Conservation (phyloP, 2,888 invertebrate species). For the Zaprionus obscuricornis region DNA sequence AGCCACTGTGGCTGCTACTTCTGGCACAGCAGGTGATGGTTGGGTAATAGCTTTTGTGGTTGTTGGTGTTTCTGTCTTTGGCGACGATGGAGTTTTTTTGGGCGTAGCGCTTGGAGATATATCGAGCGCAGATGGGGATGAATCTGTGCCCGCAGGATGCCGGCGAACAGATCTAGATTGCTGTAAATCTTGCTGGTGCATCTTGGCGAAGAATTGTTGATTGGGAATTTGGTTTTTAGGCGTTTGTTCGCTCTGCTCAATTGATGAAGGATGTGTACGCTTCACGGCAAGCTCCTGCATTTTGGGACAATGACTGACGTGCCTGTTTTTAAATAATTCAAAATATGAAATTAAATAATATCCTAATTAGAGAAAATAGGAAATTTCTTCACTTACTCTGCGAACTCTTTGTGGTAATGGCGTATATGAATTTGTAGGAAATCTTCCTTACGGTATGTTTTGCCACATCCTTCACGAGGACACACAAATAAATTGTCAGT, state of each 20-base stretch:
- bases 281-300: constrained; percentile 94
- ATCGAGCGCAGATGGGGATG: constrained; percentile 19
- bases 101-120: constrained; percentile 43
- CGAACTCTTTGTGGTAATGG: constrained; percentile 94
- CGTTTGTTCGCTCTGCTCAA: constrained; percentile 85
- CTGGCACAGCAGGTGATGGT: not conserved
- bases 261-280: constrained; percentile 85
- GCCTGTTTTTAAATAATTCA: constrained; percentile 50
- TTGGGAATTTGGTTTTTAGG: constrained; percentile 83
- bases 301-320: constrained; percentile 91
- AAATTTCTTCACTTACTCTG: constrained; percentile 83
- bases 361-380: not conserved
- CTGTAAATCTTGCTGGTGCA: constrained; percentile 82
- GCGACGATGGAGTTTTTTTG: constrained; percentile 16
- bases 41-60: constrained; percentile 1
- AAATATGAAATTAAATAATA: not conserved
- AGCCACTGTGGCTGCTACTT: constrained; percentile 1
- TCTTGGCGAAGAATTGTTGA: constrained; percentile 83
- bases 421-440: constrained; percentile 96
- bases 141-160: constrained; percentile 24
- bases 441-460: constrained; percentile 95
- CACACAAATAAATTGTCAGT: constrained; percentile 89
- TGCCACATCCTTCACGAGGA: constrained; percentile 92
- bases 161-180: constrained; percentile 71
- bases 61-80: constrained; percentile 10